phyloP scores from a whole-genome alignment of 2,797 vertebrate genomes.

The Dryobates pubescens region DNA sequence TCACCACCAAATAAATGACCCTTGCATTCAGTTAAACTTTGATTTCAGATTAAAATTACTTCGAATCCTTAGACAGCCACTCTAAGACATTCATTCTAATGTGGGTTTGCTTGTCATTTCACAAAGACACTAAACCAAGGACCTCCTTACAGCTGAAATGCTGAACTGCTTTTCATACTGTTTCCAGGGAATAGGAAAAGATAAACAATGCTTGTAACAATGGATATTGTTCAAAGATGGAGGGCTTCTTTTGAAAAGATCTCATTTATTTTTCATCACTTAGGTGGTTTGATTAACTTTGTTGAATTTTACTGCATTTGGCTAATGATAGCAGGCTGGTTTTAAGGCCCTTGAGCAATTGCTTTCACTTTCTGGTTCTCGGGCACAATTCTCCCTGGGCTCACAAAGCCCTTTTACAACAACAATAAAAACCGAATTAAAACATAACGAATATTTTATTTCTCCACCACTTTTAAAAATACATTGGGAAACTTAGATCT shows the following conservation, averaged over 20 bases:
- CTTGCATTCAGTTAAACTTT: background rate
- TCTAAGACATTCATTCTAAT: background rate
- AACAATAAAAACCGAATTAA: slow-evolving; percentile 62
- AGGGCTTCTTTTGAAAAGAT: slow-evolving; percentile 43
- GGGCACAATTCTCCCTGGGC: slow-evolving; percentile 46
- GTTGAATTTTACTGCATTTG: slow-evolving; percentile 64
- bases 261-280: slow-evolving; percentile 63
- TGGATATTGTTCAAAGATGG: slow-evolving; percentile 13
- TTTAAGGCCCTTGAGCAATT: slow-evolving; percentile 60
- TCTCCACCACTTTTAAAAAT: slow-evolving; percentile 37
- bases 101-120: background rate
- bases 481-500: slow-evolving; percentile 29
- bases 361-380: slow-evolving; percentile 71
- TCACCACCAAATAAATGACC: background rate
- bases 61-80: background rate
- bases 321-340: slow-evolving; percentile 50
- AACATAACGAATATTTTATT: slow-evolving; percentile 62
- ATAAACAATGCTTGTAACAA: slow-evolving; percentile 5
- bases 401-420: slow-evolving; percentile 63
- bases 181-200: background rate
- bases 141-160: background rate
- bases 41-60: background rate
- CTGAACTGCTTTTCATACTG: background rate
- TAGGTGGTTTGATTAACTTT: slow-evolving; percentile 63
- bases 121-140: background rate